Conservation (phyloP, 1,140 invertebrate species). For the Sinella curviseta region DNA sequence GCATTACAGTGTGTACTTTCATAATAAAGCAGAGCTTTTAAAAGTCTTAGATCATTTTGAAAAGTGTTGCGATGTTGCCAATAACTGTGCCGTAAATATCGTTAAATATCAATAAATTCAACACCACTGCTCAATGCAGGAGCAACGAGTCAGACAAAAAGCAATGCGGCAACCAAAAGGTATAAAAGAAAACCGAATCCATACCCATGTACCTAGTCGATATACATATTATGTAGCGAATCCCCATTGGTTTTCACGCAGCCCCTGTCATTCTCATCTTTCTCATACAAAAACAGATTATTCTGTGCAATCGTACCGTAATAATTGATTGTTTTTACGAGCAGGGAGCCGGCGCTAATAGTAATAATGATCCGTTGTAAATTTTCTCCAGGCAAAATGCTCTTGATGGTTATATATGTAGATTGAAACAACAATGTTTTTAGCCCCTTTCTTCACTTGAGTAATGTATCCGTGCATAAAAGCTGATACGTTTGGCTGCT, state of each 20-base stretch:
- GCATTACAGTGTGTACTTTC: background rate
- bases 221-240: too few species aligned
- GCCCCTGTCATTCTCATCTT: background rate
- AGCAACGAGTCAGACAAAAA: background rate
- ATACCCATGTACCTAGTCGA: too few species aligned
- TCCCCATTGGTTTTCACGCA: too few species aligned
- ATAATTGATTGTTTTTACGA: background rate
- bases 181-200: too few species aligned
- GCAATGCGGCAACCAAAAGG: too few species aligned
- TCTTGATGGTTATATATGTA: background rate
- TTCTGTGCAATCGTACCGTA: background rate
- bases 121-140: background rate
- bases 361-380: background rate
- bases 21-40: background rate
- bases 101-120: background rate
- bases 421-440: background rate
- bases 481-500: background rate
- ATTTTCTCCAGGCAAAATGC: background rate
- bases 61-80: background rate
- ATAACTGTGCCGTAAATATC: background rate
- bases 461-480: background rate
- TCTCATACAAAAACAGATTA: background rate
- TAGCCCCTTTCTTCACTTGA: background rate
- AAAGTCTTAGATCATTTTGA: background rate
- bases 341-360: background rate